Evolutionary conservation across 2,888 invertebrate genomes (phyloP).

Genomic region (Poecilobothrus nobilitatus): DNA sequence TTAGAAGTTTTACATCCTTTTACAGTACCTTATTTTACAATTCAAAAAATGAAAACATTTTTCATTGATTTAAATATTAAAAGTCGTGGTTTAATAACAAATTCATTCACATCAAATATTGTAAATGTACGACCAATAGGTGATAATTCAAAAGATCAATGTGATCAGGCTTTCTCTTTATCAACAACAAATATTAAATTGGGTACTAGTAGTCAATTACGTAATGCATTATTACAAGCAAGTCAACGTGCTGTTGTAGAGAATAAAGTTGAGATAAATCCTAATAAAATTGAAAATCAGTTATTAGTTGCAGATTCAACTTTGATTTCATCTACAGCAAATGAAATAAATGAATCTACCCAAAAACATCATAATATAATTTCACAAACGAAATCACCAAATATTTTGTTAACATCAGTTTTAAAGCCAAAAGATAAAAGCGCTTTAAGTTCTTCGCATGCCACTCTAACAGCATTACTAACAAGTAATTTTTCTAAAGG

Average conservation of each 20-base stretch:
- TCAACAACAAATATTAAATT: neutral
- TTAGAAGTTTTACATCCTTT: conserved; percentile 43
- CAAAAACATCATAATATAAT: conserved; percentile 20
- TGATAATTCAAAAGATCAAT: neutral
- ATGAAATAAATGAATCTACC: conserved; percentile 18
- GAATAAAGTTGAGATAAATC: neutral
- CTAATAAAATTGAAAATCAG: conserved; percentile 7
- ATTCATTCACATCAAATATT: conserved; percentile 33
- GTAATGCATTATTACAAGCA: conserved; percentile 39
- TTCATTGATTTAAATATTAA: conserved; percentile 43
- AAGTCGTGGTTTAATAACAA: conserved; percentile 41
- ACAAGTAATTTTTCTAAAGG: conserved; percentile 29
- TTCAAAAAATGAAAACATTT: conserved; percentile 51
- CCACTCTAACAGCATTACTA: conserved; percentile 41
- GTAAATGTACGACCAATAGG: neutral
- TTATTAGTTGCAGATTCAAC: conserved; percentile 11
- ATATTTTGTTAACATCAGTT: neutral
- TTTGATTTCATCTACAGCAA: conserved; percentile 14
- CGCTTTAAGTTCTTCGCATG: conserved; percentile 42
- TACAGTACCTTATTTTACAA: conserved; percentile 52
- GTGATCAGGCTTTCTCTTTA: no score
- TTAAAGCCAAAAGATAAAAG: conserved; percentile 23
- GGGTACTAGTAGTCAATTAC: conserved; percentile 34
- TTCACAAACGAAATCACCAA: conserved; percentile 14
- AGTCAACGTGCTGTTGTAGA: conserved; percentile 21